phyloP scores from a whole-genome alignment of 2,113 vertebrate species.

The Rattus rattus region DNA sequence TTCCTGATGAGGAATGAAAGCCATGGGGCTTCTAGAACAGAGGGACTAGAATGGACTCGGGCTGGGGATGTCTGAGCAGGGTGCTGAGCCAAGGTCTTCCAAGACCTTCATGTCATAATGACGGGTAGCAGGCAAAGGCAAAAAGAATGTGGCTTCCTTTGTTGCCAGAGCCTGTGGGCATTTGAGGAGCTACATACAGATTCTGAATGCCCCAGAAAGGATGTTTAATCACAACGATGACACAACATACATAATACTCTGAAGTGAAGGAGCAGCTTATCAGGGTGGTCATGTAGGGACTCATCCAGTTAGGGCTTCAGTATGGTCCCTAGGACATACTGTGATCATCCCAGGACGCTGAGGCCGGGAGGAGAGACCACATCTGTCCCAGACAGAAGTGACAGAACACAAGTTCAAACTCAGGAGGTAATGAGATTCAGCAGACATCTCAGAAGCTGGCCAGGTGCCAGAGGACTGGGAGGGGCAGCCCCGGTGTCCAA shows the following conservation, averaged over 20 bases:
- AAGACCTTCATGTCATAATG: background rate
- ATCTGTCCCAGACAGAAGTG: background rate
- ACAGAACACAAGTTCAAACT: background rate
- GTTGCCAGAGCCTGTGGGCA: background rate
- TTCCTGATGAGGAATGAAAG: background rate
- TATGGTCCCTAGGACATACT: background rate
- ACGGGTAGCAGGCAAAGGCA: background rate
- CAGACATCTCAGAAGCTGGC: background rate
- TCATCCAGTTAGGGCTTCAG: fast-evolving
- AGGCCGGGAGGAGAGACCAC: background rate
- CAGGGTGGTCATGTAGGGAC: fast-evolving
- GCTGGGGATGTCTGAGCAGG: background rate
- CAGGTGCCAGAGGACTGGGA: background rate
- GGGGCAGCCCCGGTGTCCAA: background rate
- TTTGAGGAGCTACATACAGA: background rate
- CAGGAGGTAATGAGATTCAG: background rate
- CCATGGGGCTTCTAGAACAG: background rate
- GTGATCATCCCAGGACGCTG: background rate
- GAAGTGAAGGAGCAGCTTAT: background rate
- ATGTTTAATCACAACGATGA: background rate
- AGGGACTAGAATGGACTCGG: background rate
- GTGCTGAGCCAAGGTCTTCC: background rate
- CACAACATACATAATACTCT: background rate
- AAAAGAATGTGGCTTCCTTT: background rate
- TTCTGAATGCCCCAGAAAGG: background rate